Evolutionary conservation across 2,888 invertebrate species (phyloP), one percentile per base, ranked within the genome.

Genomic region (Zele albiditarsus): DNA sequence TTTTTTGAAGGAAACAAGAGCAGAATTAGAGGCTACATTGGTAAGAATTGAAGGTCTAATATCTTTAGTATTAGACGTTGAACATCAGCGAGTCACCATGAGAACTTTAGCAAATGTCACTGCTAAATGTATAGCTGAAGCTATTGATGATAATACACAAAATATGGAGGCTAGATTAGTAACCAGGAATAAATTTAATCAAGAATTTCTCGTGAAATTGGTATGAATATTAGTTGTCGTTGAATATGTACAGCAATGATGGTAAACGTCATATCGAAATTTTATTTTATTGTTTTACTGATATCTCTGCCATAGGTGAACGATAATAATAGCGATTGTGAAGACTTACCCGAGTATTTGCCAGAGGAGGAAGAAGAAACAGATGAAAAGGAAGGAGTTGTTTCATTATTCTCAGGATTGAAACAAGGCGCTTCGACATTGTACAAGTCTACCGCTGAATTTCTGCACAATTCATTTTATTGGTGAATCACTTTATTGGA

Each of bases 11-110:
- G 88, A 89, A 80, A 89, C 89, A 49, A 80, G 89, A 75, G 84
- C 88, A 46, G 89, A 89, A 33, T 80, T 90, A 73, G 90, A 90
- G 81, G 83, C 84, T 63, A 87, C 86, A 71, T 80, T 90, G 71
- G 87, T 90, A 75, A 85, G 89, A 79, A 85, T 89, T 63, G 88
- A 89, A 79, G 90, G 90, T 72, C 82, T 90, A 31, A 84, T 90
- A 71, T 90, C 90, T 5, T 82, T 90, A 28, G 89, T 90, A 23
- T 86, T 89, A 12, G 90, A 90, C 77, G 89, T 89, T 14, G 88
- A 89, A 80, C 89, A 89, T 81, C 90, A 90, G 66, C 83, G 90
- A 73, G 89, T 88, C 65, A 89, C 89, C n/a, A 89, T 90, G 86
- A 86, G 90, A 71, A 88, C 89, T n/a, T 80, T 89, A 71, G 85